These are phyloP conservation scores for Elachura formosa DNA, from an alignment of 2,113 vertebrate species.

Conservation along the genomic window DNA sequence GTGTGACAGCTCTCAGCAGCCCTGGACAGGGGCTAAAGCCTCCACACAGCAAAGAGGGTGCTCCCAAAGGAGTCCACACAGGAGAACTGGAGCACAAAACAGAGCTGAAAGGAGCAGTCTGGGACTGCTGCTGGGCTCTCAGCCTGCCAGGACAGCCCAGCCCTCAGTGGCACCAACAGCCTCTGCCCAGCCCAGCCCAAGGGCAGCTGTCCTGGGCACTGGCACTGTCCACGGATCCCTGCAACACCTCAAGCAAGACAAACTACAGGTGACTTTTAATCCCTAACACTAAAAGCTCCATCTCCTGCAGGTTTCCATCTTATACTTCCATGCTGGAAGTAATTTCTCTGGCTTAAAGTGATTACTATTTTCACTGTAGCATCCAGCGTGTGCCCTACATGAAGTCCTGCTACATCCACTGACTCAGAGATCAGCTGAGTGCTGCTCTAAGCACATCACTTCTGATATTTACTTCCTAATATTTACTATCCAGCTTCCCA, in stretches of 20 bases:
- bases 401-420: neutral
- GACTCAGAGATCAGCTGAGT: neutral
- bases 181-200: rapidly evolving
- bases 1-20: neutral
- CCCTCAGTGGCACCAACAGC: neutral
- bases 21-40: neutral
- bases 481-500: neutral
- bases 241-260: neutral
- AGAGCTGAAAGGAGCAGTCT: neutral
- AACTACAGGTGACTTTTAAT: neutral
- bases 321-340: neutral
- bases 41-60: neutral
- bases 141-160: neutral
- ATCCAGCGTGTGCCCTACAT: neutral
- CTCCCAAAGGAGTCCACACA: neutral
- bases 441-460: neutral
- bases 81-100: neutral
- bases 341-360: neutral
- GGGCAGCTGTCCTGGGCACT: neutral
- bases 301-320: neutral
- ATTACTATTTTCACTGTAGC: neutral
- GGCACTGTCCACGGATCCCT: neutral
- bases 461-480: too few relatives aligned
- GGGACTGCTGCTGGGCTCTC: neutral
- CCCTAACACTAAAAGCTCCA: neutral